These are phyloP conservation scores for Homalodisca vitripennis DNA, from an alignment of 1,140 invertebrate genomes.

Conservation along the genomic window DNA sequence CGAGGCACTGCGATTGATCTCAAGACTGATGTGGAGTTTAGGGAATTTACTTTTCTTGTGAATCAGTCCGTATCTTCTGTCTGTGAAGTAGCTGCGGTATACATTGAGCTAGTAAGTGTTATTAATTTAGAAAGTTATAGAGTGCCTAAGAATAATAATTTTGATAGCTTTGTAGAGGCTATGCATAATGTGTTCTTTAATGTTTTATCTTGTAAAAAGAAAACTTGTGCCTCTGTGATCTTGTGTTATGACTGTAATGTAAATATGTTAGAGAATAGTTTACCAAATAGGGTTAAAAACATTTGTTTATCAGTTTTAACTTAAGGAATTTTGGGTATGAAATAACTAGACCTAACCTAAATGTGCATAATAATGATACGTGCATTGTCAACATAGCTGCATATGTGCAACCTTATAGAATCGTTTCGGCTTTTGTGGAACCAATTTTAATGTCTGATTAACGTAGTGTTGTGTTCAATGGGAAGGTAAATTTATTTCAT, in stretches of 20 bases:
- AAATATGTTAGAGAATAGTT: not conserved
- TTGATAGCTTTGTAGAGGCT: not conserved
- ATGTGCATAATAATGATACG: not conserved
- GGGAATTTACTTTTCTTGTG: not conserved
- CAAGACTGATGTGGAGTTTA: not conserved
- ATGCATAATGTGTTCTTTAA: too few relatives aligned
- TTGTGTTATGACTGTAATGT: not conserved
- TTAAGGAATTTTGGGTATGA: not conserved
- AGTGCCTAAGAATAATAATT: not conserved
- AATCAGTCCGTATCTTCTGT: not conserved
- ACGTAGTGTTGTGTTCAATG: not conserved
- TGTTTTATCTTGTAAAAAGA: constrained; percentile 9
- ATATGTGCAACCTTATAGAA: not conserved
- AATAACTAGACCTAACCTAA: not conserved
- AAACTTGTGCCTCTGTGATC: not conserved
- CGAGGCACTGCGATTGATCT: not conserved
- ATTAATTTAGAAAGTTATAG: constrained; percentile 16
- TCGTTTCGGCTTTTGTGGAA: not conserved
- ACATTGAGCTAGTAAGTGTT: not conserved
- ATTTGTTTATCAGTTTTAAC: not conserved
- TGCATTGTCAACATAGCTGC: not conserved
- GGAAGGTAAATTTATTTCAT: not conserved
- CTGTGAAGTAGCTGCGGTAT: constrained; percentile 16
- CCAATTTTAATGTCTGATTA: not conserved
- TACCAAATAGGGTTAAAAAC: not conserved